Evolutionary conservation across 2,113 vertebrate genomes (phyloP).

Genomic region (Microtus pennsylvanicus): DNA sequence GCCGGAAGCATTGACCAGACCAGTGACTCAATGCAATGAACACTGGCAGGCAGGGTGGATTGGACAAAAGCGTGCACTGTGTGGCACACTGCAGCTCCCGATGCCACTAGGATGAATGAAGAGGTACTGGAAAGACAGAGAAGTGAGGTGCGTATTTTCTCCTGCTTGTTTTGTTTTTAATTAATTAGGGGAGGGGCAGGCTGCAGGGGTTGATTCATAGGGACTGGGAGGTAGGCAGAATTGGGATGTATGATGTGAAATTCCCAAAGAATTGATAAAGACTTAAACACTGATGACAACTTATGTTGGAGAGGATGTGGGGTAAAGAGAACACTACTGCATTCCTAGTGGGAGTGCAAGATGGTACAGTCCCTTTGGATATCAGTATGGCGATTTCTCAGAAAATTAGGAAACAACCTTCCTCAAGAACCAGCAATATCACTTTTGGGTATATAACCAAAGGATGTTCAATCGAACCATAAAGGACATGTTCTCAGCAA

Average conservation of each 20-base stretch:
- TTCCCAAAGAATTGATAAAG: background rate
- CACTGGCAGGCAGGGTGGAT: background rate
- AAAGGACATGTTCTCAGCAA: too few relatives aligned
- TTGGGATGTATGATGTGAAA: background rate
- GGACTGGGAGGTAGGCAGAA: background rate
- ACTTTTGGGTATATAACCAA: too few relatives aligned
- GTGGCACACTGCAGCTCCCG: accelerated
- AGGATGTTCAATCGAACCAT: too few relatives aligned
- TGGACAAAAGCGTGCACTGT: background rate
- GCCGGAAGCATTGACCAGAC: background rate
- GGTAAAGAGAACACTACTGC: too few relatives aligned
- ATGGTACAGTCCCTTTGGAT: too few relatives aligned
- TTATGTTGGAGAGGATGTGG: too few relatives aligned
- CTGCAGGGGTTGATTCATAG: background rate
- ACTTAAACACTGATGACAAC: too few relatives aligned
- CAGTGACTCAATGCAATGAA: background rate
- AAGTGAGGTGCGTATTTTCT: background rate
- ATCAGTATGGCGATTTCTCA: too few relatives aligned
- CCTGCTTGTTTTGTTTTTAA: background rate
- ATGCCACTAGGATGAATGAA: background rate
- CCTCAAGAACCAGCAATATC: too few relatives aligned
- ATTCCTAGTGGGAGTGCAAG: too few relatives aligned
- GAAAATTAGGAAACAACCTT: too few relatives aligned
- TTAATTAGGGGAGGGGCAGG: background rate
- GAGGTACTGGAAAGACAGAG: background rate